These are phyloP conservation scores for Athalia rosae DNA, from an alignment of 2,888 invertebrate genomes.

Conservation along the genomic window DNA sequence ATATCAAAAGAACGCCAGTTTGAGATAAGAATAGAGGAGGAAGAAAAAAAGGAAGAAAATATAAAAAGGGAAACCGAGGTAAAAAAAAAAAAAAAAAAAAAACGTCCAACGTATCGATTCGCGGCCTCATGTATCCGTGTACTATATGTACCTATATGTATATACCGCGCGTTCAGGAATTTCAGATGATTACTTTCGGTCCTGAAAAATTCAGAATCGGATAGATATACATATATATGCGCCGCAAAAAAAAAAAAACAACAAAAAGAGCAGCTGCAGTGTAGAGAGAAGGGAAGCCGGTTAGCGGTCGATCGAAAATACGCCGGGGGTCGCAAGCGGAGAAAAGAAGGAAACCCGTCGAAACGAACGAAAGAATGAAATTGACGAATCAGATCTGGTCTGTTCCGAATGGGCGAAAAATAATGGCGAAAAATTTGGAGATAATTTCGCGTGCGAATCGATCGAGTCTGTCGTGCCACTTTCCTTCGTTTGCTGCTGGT, in stretches of 20 bases:
- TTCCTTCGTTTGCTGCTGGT: too few species aligned
- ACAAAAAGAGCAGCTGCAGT: background rate
- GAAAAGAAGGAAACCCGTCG: conserved; percentile 21
- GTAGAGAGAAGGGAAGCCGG: background rate
- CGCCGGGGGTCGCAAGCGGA: background rate
- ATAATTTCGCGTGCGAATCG: too few species aligned
- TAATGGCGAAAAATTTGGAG: too few species aligned
- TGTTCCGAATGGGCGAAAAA: background rate
- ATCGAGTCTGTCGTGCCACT: background rate
- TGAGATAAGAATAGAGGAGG: too few species aligned
- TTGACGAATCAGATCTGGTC: background rate
- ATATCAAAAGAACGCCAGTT: background rate
- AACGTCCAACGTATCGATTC: conserved; percentile 18
- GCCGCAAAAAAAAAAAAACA: background rate
- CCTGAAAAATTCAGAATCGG: conserved; percentile 32
- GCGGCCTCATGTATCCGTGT: conserved; percentile 14
- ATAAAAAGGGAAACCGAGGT: conserved; percentile 48
- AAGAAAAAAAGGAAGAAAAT: too few species aligned
- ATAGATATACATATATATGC: too few species aligned
- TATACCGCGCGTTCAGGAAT: conserved; percentile 50
- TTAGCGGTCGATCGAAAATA: background rate
- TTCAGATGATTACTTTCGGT: conserved; percentile 53
- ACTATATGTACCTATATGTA: conserved; percentile 19
- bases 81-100: conserved; percentile 25
- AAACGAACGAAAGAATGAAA: conserved; percentile 2